Conservation (phyloP, 2,113 vertebrate species). For the Thalassoma bifasciatum region DNA sequence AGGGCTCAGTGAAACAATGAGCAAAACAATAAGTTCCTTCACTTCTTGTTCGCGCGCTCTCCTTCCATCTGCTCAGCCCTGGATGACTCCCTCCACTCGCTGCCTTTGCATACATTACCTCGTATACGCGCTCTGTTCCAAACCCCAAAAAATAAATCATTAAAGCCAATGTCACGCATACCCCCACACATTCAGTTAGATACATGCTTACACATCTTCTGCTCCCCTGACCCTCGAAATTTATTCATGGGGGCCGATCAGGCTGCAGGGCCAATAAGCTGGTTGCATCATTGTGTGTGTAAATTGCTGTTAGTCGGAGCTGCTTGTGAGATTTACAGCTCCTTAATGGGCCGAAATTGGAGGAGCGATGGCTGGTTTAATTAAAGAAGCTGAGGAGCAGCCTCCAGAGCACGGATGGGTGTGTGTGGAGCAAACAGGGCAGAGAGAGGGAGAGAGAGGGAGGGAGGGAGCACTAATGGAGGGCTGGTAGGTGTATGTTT, state of each 20-base stretch:
- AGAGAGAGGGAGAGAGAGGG: too few relatives aligned
- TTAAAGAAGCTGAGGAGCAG: slow-evolving; percentile 72
- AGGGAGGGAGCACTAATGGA: slow-evolving; percentile 28
- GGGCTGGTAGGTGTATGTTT: slow-evolving; percentile 43
- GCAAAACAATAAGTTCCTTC: slow-evolving; percentile 53
- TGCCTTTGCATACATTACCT: background rate
- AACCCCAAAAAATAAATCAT: background rate
- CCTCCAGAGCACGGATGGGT: slow-evolving; percentile 54
- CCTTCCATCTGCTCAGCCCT: slow-evolving; percentile 45
- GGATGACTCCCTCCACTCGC: slow-evolving; percentile 6
- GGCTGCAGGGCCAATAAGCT: slow-evolving; percentile 50
- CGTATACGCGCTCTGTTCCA: background rate
- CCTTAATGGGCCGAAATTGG: slow-evolving; percentile 74
- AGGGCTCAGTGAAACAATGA: slow-evolving; percentile 31
- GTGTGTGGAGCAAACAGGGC: background rate
- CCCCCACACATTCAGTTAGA: background rate
- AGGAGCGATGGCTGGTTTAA: slow-evolving; percentile 72
- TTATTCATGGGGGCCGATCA: slow-evolving; percentile 68
- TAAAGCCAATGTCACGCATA: slow-evolving; percentile 22
- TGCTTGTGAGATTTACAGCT: slow-evolving; percentile 75
- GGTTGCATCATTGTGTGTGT: slow-evolving; percentile 64
- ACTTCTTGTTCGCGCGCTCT: slow-evolving; percentile 29
- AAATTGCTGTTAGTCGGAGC: slow-evolving; percentile 68
- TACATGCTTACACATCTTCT: slow-evolving; percentile 27
- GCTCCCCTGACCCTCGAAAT: slow-evolving; percentile 37